A percentile compares a stretch with the other conserved stretches of the same genome.
Conservation (phyloP, 2,888 invertebrate genomes). For the Hyles lineata region DNA sequence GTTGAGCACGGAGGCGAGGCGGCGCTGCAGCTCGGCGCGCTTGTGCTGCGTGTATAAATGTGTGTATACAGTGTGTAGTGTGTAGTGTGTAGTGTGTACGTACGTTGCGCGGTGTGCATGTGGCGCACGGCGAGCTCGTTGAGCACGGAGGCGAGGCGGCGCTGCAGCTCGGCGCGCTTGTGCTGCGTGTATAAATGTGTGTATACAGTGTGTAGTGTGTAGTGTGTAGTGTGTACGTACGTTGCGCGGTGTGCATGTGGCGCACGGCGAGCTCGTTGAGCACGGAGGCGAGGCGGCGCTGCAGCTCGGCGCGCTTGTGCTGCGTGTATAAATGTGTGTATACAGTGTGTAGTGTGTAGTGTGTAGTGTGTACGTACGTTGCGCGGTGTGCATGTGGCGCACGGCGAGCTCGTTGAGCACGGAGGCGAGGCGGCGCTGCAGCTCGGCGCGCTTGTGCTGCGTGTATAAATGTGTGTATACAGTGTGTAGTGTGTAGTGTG, state of each 20-base stretch:
- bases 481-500: conserved; percentile 60
- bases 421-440: conserved; percentile 89
- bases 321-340: conserved; percentile 35
- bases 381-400: conserved; percentile 92
- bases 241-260: conserved; percentile 92
- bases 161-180: conserved; percentile 82
- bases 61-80: conserved; percentile 55
- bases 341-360: conserved; percentile 57
- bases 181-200: conserved; percentile 46
- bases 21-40: conserved; percentile 83
- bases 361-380: conserved; percentile 70
- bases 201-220: conserved; percentile 56
- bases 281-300: conserved; percentile 90
- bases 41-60: conserved; percentile 57
- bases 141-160: conserved; percentile 90
- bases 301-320: conserved; percentile 82
- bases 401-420: conserved; percentile 94
- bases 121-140: conserved; percentile 94
- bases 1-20: conserved; percentile 92
- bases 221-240: conserved; percentile 59
- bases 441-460: conserved; percentile 79
- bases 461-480: conserved; percentile 26
- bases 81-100: conserved; percentile 40
- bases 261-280: conserved; percentile 93
- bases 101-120: conserved; percentile 92